Evolutionary conservation across 1,140 invertebrate species (phyloP), one percentile per base, ranked within the genome.

Genomic region (Teleopsis dalmanni): DNA sequence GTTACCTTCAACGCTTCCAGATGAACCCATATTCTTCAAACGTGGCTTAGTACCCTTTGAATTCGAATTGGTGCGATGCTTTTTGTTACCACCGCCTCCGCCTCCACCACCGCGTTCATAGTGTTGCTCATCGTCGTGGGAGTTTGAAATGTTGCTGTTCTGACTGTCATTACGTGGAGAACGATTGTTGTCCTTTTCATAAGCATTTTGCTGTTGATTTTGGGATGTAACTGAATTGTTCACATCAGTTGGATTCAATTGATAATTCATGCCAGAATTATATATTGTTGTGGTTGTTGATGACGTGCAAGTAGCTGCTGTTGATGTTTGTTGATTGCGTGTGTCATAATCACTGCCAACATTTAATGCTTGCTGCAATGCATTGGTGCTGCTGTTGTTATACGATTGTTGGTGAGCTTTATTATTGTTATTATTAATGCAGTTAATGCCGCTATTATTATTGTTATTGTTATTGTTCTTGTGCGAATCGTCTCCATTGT

Each of bases 11-110:
- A 62, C 60, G 38, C 60, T 60, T 43, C 64, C 65, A 45, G 54
- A 54, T 0, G 59, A 59, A 7, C 60, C 58, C 25, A 67, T 53
- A 48, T 67, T 70, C 60, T 67, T 66, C 57, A 63, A 59, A 41
- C 65, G 59, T 26, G 68, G 65, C 56, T 72, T 62, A 22, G 68
- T 57, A 43, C 70, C 60, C 52, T 70, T 67, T 10, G 72, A 66
- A 51, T 76, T 78, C 34, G 77, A 73, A 21, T 70, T 68, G 51
- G 71, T 67, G 22, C 73, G 75, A 52, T 78, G 74, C 58, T 76
- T 78, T 49, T 71, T 72, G 52, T 71, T 56, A 22, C 58, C 53
- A 36, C 60, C 60, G 37, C 26, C 27, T 10, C 41, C 35, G 6
- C 35, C 42, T 1, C 43, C 36, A 19, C 45, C 27, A 6, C 45